Evolutionary conservation across 2,113 vertebrate genomes (phyloP).

Genomic region (Brachyistius frenatus): DNA sequence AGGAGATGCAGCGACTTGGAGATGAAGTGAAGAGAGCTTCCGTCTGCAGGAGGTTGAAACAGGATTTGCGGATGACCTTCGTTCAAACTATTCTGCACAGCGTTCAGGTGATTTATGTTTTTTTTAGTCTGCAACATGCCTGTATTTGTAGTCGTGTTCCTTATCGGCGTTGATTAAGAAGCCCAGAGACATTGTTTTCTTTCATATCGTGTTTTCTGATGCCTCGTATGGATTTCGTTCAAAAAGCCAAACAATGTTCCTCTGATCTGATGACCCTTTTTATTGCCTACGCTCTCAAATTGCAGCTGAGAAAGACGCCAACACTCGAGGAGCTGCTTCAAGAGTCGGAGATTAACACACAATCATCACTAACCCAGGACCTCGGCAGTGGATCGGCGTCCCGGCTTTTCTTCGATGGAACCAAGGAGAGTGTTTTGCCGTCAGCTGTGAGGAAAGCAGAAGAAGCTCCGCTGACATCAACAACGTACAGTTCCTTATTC

Average conservation of each 20-base stretch:
- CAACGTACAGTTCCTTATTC: conserved; percentile 50
- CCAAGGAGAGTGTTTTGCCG: conserved; percentile 23
- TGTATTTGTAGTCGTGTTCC: background rate
- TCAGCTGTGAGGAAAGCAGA: conserved; percentile 15
- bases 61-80: conserved; percentile 56
- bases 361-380: conserved; percentile 19
- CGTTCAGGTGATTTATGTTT: conserved; percentile 72
- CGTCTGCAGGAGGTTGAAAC: conserved; percentile 38
- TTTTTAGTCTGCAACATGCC: background rate
- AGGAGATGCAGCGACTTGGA: conserved; percentile 76
- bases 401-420: background rate
- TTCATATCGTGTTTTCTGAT: background rate
- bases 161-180: background rate
- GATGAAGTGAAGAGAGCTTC: conserved; percentile 50
- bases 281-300: background rate
- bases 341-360: conserved; percentile 40
- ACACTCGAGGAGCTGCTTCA: conserved; percentile 78
- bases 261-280: background rate
- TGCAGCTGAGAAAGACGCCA: conserved; percentile 75
- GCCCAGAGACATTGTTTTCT: background rate
- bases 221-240: background rate
- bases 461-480: conserved; percentile 55
- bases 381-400: conserved; percentile 4
- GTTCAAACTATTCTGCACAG: conserved; percentile 75
- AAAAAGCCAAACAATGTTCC: background rate